phyloP scores from a whole-genome alignment of 1,140 invertebrate genomes.

The Aphis gossypii region DNA sequence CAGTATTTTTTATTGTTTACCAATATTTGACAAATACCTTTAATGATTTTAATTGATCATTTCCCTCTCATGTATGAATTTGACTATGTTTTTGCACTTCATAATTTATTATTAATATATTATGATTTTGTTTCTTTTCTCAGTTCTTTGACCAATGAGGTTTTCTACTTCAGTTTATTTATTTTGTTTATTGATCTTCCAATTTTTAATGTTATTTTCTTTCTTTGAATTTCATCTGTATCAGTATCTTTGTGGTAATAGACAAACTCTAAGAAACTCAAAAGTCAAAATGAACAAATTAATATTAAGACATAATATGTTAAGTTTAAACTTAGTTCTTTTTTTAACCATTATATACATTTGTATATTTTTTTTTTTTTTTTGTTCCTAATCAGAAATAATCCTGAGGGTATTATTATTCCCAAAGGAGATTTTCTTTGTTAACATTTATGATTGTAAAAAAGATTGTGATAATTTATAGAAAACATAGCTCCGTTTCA shows the following conservation, averaged over 20 bases:
- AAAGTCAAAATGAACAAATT: conserved; percentile 50
- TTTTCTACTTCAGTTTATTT: conserved; percentile 14
- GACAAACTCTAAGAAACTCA: neutral
- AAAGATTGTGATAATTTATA: conserved; percentile 56
- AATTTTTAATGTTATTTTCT: conserved; percentile 1
- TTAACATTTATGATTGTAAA: conserved; percentile 50
- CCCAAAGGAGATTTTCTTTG: conserved; percentile 28
- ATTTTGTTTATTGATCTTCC: conserved; percentile 35
- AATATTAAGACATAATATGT: conserved; percentile 48
- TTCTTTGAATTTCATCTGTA: neutral
- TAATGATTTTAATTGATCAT: neutral
- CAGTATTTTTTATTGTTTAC: neutral
- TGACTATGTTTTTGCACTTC: conserved; percentile 19
- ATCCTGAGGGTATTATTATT: neutral
- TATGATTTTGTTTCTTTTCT: conserved; percentile 1
- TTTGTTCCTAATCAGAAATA: conserved; percentile 48
- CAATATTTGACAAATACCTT: neutral
- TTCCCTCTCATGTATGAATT: neutral
- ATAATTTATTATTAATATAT: neutral
- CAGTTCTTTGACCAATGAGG: conserved; percentile 22
- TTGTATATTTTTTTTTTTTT: conserved; percentile 47
- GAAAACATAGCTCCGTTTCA: conserved; percentile 36
- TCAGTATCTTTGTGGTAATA: conserved; percentile 24
- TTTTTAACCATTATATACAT: conserved; percentile 53
- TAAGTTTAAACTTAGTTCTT: conserved; percentile 45